These are phyloP conservation scores for Chitala chitala DNA, from an alignment of 2,113 vertebrate species.

Conservation along the genomic window DNA sequence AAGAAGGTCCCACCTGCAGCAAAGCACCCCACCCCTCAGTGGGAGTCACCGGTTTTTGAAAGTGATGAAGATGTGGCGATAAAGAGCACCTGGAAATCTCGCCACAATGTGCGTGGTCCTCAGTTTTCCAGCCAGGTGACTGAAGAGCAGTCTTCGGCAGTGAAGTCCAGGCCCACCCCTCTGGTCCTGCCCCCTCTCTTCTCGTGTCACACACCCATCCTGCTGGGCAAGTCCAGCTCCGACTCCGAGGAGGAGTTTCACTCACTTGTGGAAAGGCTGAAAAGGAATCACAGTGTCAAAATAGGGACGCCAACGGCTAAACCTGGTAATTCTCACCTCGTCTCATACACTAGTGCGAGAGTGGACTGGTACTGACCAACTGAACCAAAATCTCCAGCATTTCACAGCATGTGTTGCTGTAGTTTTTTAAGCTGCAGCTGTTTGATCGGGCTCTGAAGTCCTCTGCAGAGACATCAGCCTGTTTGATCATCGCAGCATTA, in stretches of 20 bases:
- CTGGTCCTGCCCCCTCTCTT: neutral
- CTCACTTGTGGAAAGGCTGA: conserved; percentile 69
- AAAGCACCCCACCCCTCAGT: conserved; percentile 40
- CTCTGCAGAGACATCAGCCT: no score
- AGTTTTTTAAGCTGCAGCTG: neutral
- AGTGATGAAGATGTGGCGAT: conserved; percentile 64
- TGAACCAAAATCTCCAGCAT: no score
- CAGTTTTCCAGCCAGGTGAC: conserved; percentile 9
- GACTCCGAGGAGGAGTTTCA: conserved; percentile 74
- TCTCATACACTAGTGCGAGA: neutral
- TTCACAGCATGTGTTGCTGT: no score
- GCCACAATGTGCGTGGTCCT: conserved; percentile 34
- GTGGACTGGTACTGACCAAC: no score
- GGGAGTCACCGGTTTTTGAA: conserved; percentile 54
- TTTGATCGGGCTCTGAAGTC: no score
- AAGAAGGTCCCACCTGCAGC: conserved; percentile 25
- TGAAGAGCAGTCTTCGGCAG: neutral
- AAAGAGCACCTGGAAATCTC: conserved; percentile 60
- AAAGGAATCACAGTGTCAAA: conserved; percentile 44
- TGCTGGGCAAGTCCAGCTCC: conserved; percentile 57
- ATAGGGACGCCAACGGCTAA: conserved; percentile 22
- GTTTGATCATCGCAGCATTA: no score
- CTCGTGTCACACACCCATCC: conserved; percentile 35
- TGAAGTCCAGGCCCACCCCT: neutral
- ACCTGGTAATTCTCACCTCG: conserved; percentile 31